These are phyloP conservation scores for Varroa destructor DNA, from an alignment of 1,140 invertebrate genomes.

Conservation along the genomic window DNA sequence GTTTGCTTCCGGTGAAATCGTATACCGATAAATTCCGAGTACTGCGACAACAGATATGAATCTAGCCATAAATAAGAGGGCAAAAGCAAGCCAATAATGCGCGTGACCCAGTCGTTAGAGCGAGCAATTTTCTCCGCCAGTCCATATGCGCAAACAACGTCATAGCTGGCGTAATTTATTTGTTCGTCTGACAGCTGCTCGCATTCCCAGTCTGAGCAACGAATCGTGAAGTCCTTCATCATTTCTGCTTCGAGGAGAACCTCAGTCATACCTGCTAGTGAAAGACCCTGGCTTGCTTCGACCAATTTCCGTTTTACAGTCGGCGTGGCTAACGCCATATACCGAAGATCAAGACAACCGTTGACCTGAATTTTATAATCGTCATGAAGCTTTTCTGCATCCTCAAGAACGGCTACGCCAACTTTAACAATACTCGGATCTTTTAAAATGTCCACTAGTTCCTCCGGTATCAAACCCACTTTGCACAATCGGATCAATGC, in stretches of 20 bases:
- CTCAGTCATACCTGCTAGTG: conserved; percentile 34
- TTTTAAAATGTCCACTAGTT: conserved; percentile 45
- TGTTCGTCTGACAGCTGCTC: conserved; percentile 31
- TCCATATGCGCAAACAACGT: not conserved
- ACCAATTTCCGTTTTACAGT: conserved; percentile 32
- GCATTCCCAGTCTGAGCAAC: conserved; percentile 32
- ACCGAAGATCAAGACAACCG: conserved; percentile 57
- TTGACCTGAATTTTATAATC: conserved; percentile 53
- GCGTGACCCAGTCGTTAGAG: not conserved
- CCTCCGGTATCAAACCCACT: conserved; percentile 46
- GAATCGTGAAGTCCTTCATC: conserved; percentile 10
- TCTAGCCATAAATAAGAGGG: not conserved
- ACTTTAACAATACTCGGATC: conserved; percentile 53
- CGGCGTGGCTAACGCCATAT: conserved; percentile 45
- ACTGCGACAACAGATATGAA: not conserved
- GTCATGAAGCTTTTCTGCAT: conserved; percentile 51
- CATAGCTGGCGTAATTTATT: conserved; percentile 8
- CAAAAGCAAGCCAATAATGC: conserved; percentile 28
- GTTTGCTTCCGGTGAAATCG: not conserved
- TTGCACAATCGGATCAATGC: conserved; percentile 49
- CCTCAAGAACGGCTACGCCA: conserved; percentile 56
- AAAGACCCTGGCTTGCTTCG: conserved; percentile 26
- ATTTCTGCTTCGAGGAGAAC: not conserved
- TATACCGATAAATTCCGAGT: not conserved
- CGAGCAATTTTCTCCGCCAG: conserved; percentile 11